A percentile compares a stretch with the other conserved stretches of the same genome.
phyloP scores from a whole-genome alignment of 2,113 vertebrate species.

The Leuciscus idus region DNA sequence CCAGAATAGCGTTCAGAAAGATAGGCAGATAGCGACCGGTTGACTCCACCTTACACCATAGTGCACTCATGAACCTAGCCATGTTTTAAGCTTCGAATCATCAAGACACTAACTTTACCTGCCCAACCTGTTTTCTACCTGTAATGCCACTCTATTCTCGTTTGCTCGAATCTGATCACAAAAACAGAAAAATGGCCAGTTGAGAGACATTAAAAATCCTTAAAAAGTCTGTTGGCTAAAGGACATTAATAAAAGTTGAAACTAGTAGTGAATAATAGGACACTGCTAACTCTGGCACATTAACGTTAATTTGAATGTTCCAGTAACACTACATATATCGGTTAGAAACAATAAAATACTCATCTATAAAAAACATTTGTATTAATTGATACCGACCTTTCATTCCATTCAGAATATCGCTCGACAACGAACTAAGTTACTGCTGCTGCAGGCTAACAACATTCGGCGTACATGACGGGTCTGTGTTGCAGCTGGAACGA shows the following conservation, averaged over 20 bases:
- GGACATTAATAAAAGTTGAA: background rate
- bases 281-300: background rate
- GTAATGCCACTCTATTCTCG: background rate
- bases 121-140: constrained; percentile 15
- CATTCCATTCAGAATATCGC: constrained; percentile 8
- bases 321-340: background rate
- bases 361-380: no score
- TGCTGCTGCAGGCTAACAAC: background rate
- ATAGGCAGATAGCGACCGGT: constrained; percentile 70
- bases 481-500: constrained; percentile 41
- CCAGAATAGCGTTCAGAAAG: constrained; percentile 77
- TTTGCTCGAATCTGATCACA: constrained; percentile 20
- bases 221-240: background rate
- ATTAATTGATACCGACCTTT: background rate
- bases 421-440: background rate
- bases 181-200: background rate
- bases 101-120: background rate
- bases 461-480: background rate
- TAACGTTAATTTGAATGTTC: background rate
- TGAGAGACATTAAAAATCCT: background rate
- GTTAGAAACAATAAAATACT: background rate
- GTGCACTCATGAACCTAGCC: constrained; percentile 65
- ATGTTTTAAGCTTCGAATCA: constrained; percentile 57
- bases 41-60: constrained; percentile 66
- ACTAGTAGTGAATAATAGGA: background rate